A percentile compares a stretch with the other conserved stretches of the same genome.
Evolutionary conservation across 2,888 invertebrate species (phyloP).

Genomic region (Pelosia muscerda): DNA sequence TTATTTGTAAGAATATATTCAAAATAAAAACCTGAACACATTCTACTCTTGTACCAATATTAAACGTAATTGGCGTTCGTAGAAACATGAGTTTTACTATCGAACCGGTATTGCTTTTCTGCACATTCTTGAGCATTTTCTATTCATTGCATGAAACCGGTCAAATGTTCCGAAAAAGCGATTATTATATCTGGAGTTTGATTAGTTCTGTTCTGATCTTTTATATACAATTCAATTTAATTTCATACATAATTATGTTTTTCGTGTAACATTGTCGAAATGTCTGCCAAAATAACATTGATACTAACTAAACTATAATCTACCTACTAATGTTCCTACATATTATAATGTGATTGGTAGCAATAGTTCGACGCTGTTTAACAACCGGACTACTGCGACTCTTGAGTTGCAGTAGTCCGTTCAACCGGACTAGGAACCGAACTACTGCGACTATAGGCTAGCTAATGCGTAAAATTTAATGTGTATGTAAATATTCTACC

Average conservation of each 20-base stretch:
- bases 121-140: neutral
- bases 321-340: no score
- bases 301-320: no score
- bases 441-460: no score
- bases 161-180: neutral
- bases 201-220: neutral
- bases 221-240: neutral
- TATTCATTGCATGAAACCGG: neutral
- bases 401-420: no score
- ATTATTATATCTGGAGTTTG: neutral
- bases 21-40: neutral
- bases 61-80: neutral
- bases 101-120: neutral
- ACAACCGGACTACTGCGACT: no score
- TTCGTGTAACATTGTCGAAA: neutral
- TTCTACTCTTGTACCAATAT: neutral
- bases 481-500: no score
- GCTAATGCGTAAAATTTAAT: neutral
- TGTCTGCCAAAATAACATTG: no score
- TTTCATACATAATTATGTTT: neutral
- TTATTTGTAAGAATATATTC: no score
- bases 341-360: no score
- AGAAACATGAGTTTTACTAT: neutral
- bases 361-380: no score
- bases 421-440: no score